A percentile compares a stretch with the other conserved stretches of the same genome.
These are phyloP conservation scores for Apus apus DNA, from an alignment of 2,113 vertebrate genomes.

Conservation along the genomic window DNA sequence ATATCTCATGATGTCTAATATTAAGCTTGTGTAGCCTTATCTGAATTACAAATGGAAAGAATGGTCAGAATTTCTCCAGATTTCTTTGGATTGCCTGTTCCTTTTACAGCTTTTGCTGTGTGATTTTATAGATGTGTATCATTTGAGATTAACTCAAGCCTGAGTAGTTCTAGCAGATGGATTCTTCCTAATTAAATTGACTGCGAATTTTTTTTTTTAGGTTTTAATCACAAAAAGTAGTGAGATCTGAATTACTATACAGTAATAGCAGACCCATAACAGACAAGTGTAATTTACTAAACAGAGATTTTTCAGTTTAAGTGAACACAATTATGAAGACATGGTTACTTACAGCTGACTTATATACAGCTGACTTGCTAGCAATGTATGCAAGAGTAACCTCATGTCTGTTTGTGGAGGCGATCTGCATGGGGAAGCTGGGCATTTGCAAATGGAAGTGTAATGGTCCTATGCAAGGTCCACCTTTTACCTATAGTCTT, in stretches of 20 bases:
- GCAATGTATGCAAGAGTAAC: background rate
- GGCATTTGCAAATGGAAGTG: background rate
- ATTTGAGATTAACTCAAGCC: background rate
- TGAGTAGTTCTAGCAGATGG: background rate
- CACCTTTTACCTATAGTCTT: background rate
- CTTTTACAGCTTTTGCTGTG: background rate
- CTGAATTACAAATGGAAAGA: background rate
- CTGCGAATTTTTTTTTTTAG: background rate
- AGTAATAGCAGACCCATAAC: background rate
- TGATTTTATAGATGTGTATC: conserved; percentile 1
- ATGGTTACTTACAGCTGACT: background rate
- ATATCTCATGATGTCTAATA: conserved; percentile 24
- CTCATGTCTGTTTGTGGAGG: background rate
- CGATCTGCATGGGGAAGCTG: background rate
- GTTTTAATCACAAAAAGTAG: background rate
- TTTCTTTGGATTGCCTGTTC: background rate
- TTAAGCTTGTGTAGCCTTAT: conserved; percentile 7
- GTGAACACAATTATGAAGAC: background rate
- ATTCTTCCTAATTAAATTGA: background rate
- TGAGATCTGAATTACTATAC: background rate
- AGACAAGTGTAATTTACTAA: background rate
- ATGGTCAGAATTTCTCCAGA: background rate
- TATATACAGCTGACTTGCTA: background rate
- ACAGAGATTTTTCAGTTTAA: background rate
- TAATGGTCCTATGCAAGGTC: background rate